Percentiles rank a stretch among this genome's conserved stretches.
Conservation (phyloP, 2,888 invertebrate species). For the Cantharis rufa region DNA sequence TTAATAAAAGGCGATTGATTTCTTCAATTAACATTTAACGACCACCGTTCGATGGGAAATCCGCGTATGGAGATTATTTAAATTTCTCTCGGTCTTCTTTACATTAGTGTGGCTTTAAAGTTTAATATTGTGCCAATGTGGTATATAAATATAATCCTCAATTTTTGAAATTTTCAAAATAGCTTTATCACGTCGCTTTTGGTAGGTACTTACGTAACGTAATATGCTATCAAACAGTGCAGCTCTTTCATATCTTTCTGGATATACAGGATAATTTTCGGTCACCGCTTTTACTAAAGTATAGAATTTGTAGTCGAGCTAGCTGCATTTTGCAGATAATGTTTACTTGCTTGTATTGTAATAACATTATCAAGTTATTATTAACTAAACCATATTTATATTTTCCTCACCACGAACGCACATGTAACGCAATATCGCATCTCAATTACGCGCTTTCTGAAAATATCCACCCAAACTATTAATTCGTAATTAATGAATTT, state of each 20-base stretch:
- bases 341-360: background rate
- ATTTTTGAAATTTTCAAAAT: background rate
- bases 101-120: background rate
- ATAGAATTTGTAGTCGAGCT: conserved; percentile 6
- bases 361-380: background rate
- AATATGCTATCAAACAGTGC: background rate
- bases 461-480: background rate
- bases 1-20: background rate
- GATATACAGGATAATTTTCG: conserved; percentile 9
- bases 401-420: background rate
- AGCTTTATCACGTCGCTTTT: background rate
- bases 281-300: conserved; percentile 11
- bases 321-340: conserved; percentile 6
- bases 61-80: background rate
- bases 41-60: background rate
- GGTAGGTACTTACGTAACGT: background rate
- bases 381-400: background rate
- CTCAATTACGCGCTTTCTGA: background rate
- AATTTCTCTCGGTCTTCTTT: background rate
- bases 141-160: background rate
- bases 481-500: background rate
- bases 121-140: background rate
- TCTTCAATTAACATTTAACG: background rate
- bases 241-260: conserved; percentile 8
- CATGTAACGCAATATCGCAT: background rate